These are phyloP conservation scores for Ciconia maguari DNA, from an alignment of 2,113 vertebrate species.

Conservation along the genomic window DNA sequence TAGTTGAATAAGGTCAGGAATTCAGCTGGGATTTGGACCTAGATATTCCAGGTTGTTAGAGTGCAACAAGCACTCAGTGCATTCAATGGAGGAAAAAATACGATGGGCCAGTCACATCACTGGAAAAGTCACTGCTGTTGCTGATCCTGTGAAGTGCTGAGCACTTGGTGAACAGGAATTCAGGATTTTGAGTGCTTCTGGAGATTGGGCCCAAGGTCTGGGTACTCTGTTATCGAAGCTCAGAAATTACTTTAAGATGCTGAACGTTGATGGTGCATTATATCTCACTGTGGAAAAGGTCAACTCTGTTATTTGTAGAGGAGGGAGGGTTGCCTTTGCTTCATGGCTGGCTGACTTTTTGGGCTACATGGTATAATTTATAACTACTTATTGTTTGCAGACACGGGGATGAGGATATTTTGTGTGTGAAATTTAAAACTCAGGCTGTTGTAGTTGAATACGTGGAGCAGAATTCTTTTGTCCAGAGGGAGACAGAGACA, in stretches of 20 bases:
- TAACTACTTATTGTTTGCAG: constrained; percentile 30
- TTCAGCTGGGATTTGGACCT: background rate
- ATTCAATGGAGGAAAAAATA: background rate
- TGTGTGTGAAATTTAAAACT: constrained; percentile 2
- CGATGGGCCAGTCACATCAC: background rate
- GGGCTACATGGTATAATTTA: background rate
- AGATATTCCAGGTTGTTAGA: background rate
- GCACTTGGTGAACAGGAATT: background rate
- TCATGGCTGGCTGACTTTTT: constrained; percentile 27
- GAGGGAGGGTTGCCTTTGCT: background rate
- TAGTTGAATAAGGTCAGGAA: background rate
- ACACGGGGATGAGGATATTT: background rate
- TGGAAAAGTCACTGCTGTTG: background rate
- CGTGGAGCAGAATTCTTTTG: background rate
- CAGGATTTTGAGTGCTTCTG: background rate
- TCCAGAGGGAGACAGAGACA: background rate
- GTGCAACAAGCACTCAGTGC: background rate
- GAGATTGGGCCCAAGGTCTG: background rate
- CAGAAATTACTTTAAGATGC: constrained; percentile 14
- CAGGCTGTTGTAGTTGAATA: background rate
- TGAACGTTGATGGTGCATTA: constrained; percentile 1
- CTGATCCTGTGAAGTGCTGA: background rate
- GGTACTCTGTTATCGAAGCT: background rate
- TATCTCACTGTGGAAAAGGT: constrained; percentile 39
- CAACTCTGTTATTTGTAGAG: constrained; percentile 16